Percentiles rank a stretch among this genome's conserved stretches.
phyloP scores from a whole-genome alignment of 2,113 vertebrate genomes.

The Noturus placidus region DNA sequence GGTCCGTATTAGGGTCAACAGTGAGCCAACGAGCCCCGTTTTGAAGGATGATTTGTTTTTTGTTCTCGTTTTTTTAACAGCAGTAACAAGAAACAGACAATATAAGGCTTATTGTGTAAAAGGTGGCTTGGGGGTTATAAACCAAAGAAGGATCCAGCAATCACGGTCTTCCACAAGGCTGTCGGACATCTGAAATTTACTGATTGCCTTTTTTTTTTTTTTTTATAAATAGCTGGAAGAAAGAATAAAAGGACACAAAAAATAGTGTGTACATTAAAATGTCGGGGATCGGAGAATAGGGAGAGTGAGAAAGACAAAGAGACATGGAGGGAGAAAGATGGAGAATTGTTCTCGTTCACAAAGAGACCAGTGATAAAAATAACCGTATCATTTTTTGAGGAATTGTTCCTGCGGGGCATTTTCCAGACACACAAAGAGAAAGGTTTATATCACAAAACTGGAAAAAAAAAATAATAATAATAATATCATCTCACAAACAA shows the following conservation, averaged over 20 bases:
- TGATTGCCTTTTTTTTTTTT: background rate
- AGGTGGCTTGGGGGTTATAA: slow-evolving; percentile 41
- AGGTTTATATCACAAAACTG: background rate
- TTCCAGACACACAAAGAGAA: slow-evolving; percentile 1
- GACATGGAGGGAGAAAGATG: slow-evolving; percentile 48
- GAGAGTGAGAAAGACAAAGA: background rate
- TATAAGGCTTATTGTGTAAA: slow-evolving; percentile 50
- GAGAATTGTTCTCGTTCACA: slow-evolving; percentile 78
- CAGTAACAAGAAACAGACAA: slow-evolving; percentile 81
- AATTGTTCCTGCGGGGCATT: slow-evolving; percentile 12
- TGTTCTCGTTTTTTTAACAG: slow-evolving; percentile 55
- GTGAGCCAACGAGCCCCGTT: slow-evolving; percentile 62
- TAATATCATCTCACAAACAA: background rate
- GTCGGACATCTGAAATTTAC: slow-evolving; percentile 14
- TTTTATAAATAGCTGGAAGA: background rate
- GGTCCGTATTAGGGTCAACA: slow-evolving; percentile 55
- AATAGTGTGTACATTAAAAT: background rate
- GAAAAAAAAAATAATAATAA: background rate
- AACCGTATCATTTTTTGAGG: slow-evolving; percentile 14
- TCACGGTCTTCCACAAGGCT: slow-evolving; percentile 22
- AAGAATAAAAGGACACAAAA: slow-evolving; percentile 17
- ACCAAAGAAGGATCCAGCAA: slow-evolving; percentile 15
- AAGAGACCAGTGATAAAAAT: slow-evolving; percentile 33
- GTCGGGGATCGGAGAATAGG: background rate
- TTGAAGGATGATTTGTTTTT: slow-evolving; percentile 52